Percentiles rank a stretch among this genome's conserved stretches.
Evolutionary conservation across 2,113 vertebrate species (phyloP).

Genomic region (Bagarius yarrelli): DNA sequence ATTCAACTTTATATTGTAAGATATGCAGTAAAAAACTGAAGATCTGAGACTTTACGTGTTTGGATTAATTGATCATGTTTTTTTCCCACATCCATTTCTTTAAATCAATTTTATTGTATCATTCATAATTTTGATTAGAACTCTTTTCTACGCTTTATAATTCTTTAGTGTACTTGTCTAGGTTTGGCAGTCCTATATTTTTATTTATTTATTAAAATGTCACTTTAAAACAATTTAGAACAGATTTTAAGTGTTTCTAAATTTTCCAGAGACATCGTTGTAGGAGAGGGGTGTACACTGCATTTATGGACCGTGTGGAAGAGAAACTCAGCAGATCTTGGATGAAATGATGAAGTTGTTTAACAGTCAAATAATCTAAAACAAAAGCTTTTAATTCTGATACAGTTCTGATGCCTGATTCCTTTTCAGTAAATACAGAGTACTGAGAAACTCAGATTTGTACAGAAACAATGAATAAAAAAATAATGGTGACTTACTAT

Average conservation of each 20-base stretch:
- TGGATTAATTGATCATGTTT: background rate
- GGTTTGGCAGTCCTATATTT: background rate
- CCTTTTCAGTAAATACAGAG: no score
- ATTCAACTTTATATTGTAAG: no score
- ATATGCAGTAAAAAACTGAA: background rate
- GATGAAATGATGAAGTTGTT: slow-evolving; percentile 38
- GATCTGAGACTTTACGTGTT: background rate
- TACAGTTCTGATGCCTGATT: no score
- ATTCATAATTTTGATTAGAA: background rate
- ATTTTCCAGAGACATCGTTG: slow-evolving; percentile 62
- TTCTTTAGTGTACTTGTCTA: background rate
- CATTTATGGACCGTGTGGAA: slow-evolving; percentile 64
- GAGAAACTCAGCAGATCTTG: slow-evolving; percentile 64
- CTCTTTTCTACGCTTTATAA: background rate
- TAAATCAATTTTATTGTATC: background rate
- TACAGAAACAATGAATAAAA: no score
- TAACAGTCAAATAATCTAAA: background rate
- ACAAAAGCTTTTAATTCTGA: no score
- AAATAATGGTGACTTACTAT: no score
- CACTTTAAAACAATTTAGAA: background rate
- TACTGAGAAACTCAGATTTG: no score
- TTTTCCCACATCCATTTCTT: no score
- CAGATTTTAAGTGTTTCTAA: background rate
- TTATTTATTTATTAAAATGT: background rate
- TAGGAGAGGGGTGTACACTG: slow-evolving; percentile 53